Base-by-base conservation (phyloP, 2,797 vertebrate genomes). In the Morelia viridis region DNA sequence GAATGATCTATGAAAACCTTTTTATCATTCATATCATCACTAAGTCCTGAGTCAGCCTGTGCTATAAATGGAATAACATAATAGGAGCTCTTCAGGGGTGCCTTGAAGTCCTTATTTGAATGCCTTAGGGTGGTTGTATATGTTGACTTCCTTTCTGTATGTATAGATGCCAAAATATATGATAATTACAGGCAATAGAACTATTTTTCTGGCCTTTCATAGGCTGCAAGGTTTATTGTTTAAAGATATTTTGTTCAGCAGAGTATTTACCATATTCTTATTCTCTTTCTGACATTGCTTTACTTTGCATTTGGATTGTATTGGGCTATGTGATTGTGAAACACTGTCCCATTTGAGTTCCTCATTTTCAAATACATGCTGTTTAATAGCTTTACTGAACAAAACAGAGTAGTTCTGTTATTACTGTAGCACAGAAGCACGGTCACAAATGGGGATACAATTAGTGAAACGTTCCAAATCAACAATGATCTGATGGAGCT, bases 121-220 rank as follows among this genome's bases (percentile, higher is more conserved):
- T 90, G 68, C 31, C 85, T 90, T 90, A 28, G 28, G 94, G 24
- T 93, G 0, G 93, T 91, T 35, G 65, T 76, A 93, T 46, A 7
- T 87, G 53, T 89, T 94, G 76, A 90, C 92, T 91, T 96, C 94
- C 93, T 96, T 94, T 94, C 93, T 95, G 65, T 89, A 89, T 35
- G 3, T 91, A 3, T 5, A 92, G 87, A 90, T 93, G 91, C 6
- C 76, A 90, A 76, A 93, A 84, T 87, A 35, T 41, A 88, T 93
- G 65, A 92, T 41, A 91, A 62, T 58, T 94, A 84, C 87, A 94
- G 94, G 88, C 62, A 92, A 85, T 94, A 88, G 95, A 93, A 50
- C 65, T 91, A 94, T 53, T 95, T 57, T 83, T 85, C 53, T 91
- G 64, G 50, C 41, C 22, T 58, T 95, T 93, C 87, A 87, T 24